Conservation (phyloP, 2,113 vertebrate genomes). For the Xyrauchen texanus region DNA sequence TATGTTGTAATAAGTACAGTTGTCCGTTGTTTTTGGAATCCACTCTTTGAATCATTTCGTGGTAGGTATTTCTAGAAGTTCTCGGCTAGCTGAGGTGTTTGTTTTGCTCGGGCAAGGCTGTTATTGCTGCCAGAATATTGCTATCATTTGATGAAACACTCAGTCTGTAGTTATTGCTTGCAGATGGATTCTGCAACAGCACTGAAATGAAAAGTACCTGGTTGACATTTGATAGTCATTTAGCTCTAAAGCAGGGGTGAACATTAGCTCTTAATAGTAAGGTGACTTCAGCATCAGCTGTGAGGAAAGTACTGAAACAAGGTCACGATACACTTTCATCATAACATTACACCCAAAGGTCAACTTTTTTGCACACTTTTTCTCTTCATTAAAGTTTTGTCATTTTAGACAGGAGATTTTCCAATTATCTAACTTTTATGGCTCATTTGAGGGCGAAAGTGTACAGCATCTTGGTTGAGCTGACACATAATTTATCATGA, state of each 20-base stretch:
- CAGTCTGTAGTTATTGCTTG: slow-evolving; percentile 73
- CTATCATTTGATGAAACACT: slow-evolving; percentile 62
- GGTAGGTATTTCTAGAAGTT: slow-evolving; percentile 1
- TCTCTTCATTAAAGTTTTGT: background rate
- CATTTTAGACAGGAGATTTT: too few relatives aligned
- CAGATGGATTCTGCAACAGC: slow-evolving; percentile 42
- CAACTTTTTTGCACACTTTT: too few relatives aligned
- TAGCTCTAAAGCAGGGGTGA: slow-evolving; percentile 22
- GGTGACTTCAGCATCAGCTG: slow-evolving; percentile 5
- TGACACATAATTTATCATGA: too few relatives aligned
- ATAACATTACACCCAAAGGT: background rate
- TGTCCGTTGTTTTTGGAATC: slow-evolving; percentile 18
- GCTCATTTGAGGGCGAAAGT: too few relatives aligned
- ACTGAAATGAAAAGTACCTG: slow-evolving; percentile 19
- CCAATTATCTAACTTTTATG: too few relatives aligned
- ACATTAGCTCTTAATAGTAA: slow-evolving; percentile 23
- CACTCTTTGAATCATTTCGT: background rate
- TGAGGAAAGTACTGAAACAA: background rate
- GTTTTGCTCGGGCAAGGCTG: slow-evolving; percentile 59
- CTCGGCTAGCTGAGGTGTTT: slow-evolving; percentile 52
- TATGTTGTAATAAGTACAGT: background rate
- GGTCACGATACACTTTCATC: background rate
- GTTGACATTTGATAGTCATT: slow-evolving; percentile 18
- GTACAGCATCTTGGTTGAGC: too few relatives aligned
- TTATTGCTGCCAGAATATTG: slow-evolving; percentile 49